A percentile compares a stretch with the other conserved stretches of the same genome.
phyloP scores from a whole-genome alignment of 2,113 vertebrate genomes.

The Pyrgilauda ruficollis region DNA sequence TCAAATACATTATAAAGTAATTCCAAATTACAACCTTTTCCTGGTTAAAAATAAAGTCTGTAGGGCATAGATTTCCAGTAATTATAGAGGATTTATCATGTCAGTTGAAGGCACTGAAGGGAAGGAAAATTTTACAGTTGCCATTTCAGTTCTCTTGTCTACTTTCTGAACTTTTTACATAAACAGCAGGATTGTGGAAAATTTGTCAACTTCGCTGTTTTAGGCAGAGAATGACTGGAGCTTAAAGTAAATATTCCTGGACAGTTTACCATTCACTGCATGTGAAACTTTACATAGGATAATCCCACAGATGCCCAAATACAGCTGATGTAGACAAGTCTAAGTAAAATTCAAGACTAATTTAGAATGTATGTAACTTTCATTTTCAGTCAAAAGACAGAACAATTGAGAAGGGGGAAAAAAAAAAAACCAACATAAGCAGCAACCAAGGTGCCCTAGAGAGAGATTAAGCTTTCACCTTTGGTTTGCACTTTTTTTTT shows the following conservation, averaged over 20 bases:
- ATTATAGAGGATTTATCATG: neutral
- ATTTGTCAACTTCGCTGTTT: neutral
- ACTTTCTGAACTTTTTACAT: neutral
- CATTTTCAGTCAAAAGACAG: neutral
- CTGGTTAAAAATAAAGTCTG: constrained; percentile 30
- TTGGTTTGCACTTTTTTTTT: neutral
- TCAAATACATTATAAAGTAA: neutral
- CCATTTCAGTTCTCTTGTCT: neutral
- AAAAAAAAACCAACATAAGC: neutral
- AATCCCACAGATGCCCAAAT: neutral
- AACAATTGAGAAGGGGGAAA: neutral
- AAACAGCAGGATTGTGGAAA: neutral
- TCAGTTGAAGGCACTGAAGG: neutral
- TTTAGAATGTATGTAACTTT: neutral
- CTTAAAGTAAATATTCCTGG: neutral
- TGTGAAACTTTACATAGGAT: rapidly evolving
- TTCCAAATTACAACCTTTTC: neutral
- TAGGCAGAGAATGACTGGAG: neutral
- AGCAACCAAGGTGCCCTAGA: neutral
- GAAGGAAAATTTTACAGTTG: neutral
- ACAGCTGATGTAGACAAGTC: rapidly evolving
- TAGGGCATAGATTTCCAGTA: neutral
- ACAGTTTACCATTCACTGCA: neutral
- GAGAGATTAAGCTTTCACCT: neutral
- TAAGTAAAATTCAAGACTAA: neutral